These are phyloP conservation scores for Zaprionus ornatus DNA, from an alignment of 1,140 invertebrate species.

Conservation along the genomic window DNA sequence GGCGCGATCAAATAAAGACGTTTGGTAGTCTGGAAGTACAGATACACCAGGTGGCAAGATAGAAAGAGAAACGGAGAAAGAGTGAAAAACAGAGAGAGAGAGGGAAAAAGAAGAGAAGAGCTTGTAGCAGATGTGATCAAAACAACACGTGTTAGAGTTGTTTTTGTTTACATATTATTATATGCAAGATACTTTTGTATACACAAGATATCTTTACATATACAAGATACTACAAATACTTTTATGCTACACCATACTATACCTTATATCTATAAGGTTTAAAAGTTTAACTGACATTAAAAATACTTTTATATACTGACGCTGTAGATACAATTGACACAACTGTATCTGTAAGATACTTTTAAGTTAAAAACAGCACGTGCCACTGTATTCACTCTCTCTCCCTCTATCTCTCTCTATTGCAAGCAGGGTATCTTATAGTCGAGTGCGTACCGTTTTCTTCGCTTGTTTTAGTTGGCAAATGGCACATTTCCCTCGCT, in stretches of 20 bases:
- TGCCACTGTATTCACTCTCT: too few relatives aligned
- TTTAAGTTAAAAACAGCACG: too few relatives aligned
- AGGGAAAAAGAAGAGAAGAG: not conserved
- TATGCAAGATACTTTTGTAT: not conserved
- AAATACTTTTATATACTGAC: too few relatives aligned
- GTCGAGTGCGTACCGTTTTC: not conserved
- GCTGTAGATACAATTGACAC: too few relatives aligned
- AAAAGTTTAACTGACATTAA: too few relatives aligned
- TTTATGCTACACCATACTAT: too few relatives aligned
- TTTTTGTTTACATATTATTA: not conserved
- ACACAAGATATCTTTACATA: not conserved
- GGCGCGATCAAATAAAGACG: fast-evolving
- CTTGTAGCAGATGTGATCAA: not conserved
- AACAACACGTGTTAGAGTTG: not conserved
- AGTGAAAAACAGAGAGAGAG: not conserved
- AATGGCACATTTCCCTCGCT: slow-evolving; percentile 76
- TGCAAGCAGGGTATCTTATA: not conserved
- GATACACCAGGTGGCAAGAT: too few relatives aligned
- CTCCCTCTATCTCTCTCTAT: too few relatives aligned
- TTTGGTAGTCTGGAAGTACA: too few relatives aligned
- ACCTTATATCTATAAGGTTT: too few relatives aligned
- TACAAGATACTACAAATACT: too few relatives aligned
- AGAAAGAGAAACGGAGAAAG: not conserved
- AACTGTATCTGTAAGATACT: too few relatives aligned
- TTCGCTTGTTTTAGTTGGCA: slow-evolving; percentile 61